These are phyloP conservation scores for Trypoxylon attenuatum DNA, from an alignment of 2,888 invertebrate genomes.

Conservation along the genomic window DNA sequence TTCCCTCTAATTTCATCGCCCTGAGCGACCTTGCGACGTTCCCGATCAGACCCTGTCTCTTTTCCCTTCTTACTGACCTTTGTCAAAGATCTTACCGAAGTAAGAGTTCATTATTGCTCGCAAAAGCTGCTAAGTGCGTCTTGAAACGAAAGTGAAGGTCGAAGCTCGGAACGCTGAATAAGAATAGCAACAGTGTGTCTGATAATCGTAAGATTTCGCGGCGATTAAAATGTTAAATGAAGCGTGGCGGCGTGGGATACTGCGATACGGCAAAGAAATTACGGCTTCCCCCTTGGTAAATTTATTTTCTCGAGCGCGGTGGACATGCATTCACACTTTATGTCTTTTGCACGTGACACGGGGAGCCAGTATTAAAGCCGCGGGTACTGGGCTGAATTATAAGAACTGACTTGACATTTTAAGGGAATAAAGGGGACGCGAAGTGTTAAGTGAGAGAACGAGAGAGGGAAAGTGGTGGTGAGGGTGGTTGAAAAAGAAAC, in stretches of 20 bases:
- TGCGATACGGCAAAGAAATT: too few species aligned
- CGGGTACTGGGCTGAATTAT: not conserved
- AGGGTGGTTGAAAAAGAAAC: conserved; percentile 1
- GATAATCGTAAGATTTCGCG: too few species aligned
- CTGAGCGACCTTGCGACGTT: conserved; percentile 11
- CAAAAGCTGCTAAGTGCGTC: too few species aligned
- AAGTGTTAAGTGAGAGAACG: not conserved
- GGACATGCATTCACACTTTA: not conserved
- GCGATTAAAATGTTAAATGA: too few species aligned
- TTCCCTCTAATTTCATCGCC: conserved; percentile 27
- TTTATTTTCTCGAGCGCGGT: not conserved
- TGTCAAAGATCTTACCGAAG: too few species aligned
- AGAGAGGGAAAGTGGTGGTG: not conserved
- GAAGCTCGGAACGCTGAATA: too few species aligned
- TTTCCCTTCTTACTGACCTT: too few species aligned
- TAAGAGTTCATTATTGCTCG: too few species aligned
- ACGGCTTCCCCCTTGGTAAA: not conserved
- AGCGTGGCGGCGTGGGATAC: too few species aligned
- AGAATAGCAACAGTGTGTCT: too few species aligned
- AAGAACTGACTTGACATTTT: not conserved
- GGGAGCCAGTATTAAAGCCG: not conserved
- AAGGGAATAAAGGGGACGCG: not conserved
- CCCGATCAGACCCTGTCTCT: too few species aligned
- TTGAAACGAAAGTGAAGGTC: too few species aligned
- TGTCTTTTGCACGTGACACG: not conserved